Base-by-base conservation (phyloP, 1,140 invertebrate species). In the Daktulosphaira vitifoliae region DNA sequence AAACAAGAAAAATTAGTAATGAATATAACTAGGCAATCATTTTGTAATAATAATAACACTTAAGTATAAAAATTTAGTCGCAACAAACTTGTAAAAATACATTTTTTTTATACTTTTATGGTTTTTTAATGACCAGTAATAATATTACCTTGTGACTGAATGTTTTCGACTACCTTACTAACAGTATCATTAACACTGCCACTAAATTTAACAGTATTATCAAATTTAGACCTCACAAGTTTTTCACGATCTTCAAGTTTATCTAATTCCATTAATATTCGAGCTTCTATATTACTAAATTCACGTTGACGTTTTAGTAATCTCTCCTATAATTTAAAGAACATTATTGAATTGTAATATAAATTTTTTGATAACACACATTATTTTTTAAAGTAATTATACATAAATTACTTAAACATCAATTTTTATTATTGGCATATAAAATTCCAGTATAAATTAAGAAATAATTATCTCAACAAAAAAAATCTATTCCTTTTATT, bases 161-260 rank as follows among this genome's bases (percentile, higher is more conserved):
- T 44, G 54, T 59, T 59, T 59, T 59, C 54, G 22, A 59, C 54
- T 59, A 59, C 54, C 39, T 59, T 37, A 59, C 54, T 59, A 59
- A 37, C 54, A 59, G 8, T 59, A 59, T 59, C 39, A 59, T 29
- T 59, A 13, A 59, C 42, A 16, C 44, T 38, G 25, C 16, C 54
- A 46, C 39, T 44, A 13, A 59, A 18, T 44, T 46, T 46, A 39
- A 59, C 4, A 46, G 22, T 59, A 20, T 13, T 29, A 59, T 59
- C 54, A 59, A 59, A 59, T 46, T 59, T 59, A 46, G 54, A 46
- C 9, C 54, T 46, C 8, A 59, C 54, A 16, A 46, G 23, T 29
- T 59, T 59, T 59, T 59, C 54, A 3, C n/a, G 15, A 15, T 46
- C 39, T 46, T 59, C 54, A 18, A 59, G 16, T 29, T 59, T 22